Evolutionary conservation across 2,888 invertebrate genomes (phyloP).

Genomic region (Drosophila tripunctata): DNA sequence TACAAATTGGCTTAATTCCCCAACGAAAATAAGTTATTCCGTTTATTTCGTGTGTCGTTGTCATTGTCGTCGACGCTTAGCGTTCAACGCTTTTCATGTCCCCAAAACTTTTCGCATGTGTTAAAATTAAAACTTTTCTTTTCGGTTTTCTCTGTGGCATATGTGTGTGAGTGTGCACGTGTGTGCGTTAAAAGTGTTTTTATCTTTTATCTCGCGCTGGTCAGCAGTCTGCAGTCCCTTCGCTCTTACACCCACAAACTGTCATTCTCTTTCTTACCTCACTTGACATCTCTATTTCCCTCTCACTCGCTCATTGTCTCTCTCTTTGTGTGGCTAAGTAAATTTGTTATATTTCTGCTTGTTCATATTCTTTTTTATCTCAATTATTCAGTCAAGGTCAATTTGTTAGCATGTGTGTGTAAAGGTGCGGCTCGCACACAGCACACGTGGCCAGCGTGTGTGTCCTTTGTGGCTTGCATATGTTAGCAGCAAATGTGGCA

Average conservation of each 20-base stretch:
- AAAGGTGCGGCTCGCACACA: slow-evolving; percentile 31
- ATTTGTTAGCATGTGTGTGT: slow-evolving; percentile 35
- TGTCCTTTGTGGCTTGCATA: slow-evolving; percentile 47
- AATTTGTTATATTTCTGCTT: slow-evolving; percentile 36
- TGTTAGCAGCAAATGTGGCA: slow-evolving; percentile 27
- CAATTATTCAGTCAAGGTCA: slow-evolving; percentile 70
- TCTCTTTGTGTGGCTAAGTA: slow-evolving; percentile 41
- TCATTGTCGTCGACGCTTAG: slow-evolving; percentile 33
- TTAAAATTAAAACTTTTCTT: slow-evolving; percentile 67
- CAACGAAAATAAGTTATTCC: slow-evolving; percentile 66
- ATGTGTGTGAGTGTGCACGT: slow-evolving; percentile 10
- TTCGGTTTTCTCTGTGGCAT: slow-evolving; percentile 18
- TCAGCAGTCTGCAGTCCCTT: slow-evolving; percentile 20
- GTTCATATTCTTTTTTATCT: slow-evolving; percentile 34
- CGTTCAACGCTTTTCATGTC: slow-evolving; percentile 51
- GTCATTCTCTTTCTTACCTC: not conserved
- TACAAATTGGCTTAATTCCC: slow-evolving; percentile 72
- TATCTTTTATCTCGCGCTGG: slow-evolving; percentile 51
- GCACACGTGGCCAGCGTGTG: slow-evolving; percentile 39
- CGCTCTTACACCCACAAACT: not conserved
- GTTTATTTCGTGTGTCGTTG: slow-evolving; percentile 43
- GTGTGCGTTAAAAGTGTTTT: slow-evolving; percentile 26
- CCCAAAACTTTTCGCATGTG: slow-evolving; percentile 64
- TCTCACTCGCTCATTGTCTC: slow-evolving; percentile 5
- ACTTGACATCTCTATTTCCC: not conserved